Evolutionary conservation across 2,888 invertebrate species (phyloP), one percentile per base, ranked within the genome.

Genomic region (Cinara cedri): DNA sequence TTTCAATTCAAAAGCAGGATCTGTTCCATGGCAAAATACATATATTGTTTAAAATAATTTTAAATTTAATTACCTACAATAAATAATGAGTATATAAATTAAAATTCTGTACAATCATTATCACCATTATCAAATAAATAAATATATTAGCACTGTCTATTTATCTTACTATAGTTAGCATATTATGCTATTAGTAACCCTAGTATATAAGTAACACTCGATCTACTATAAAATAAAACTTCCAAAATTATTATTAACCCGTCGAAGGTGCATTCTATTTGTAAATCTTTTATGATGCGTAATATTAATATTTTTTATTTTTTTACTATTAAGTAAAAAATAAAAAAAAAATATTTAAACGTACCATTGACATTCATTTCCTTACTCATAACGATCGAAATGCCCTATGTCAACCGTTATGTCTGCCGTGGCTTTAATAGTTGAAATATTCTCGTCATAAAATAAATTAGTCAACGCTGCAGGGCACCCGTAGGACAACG

Each of bases 351-450:
- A 49, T 1, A 54, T 54, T 54, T 54, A 54, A 10, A 19, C 19
- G 54, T 68, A 68, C 68, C 68, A 26, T 51, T 11, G 19, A 51
- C 51, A 51, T 68, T 26, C 16, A 68, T 68, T 68, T 68, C 68
- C 10, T 16, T 26, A 10, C 68, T 51, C 1, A 68, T 68, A n/a
- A n/a, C n/a, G n/a, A n/a, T n/a, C n/a, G n/a, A n/a, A n/a, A n/a
- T n/a, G n/a, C n/a, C n/a, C n/a, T n/a, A n/a, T n/a, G n/a, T n/a
- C n/a, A n/a, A n/a, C n/a, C n/a, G n/a, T n/a, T n/a, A n/a, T n/a
- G n/a, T n/a, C n/a, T n/a, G n/a, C n/a, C n/a, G n/a, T n/a, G n/a
- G n/a, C n/a, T n/a, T n/a, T n/a, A n/a, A n/a, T n/a, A n/a, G n/a
- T n/a, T n/a, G n/a, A n/a, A n/a, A n/a, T n/a, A n/a, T n/a, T n/a